phyloP scores from a whole-genome alignment of 2,113 vertebrate genomes.

The Dromaius novaehollandiae region DNA sequence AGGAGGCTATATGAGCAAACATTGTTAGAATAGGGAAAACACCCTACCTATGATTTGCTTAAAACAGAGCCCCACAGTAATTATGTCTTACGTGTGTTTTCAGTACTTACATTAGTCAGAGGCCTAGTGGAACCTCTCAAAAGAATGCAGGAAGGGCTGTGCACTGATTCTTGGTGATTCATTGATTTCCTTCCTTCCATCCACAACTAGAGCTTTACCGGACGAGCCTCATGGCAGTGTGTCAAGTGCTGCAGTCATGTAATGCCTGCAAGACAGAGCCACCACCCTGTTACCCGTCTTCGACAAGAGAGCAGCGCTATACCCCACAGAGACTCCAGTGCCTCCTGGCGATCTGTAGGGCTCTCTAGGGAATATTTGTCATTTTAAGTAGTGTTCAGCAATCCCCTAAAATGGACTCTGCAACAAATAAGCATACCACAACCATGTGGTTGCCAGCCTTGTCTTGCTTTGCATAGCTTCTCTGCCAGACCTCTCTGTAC shows the following conservation, averaged over 20 bases:
- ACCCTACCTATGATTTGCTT: not conserved
- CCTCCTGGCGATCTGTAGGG: fast-evolving
- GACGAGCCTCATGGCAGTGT: fast-evolving
- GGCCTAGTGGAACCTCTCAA: not conserved
- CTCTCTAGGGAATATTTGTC: not conserved
- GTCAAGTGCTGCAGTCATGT: fast-evolving
- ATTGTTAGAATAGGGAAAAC: not conserved
- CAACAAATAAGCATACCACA: not conserved
- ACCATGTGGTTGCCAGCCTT: not conserved
- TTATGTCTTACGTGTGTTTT: not conserved
- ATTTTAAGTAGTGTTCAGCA: not conserved
- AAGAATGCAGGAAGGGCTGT: slow-evolving; percentile 58
- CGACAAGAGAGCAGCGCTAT: not conserved
- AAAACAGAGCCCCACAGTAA: not conserved
- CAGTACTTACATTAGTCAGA: not conserved
- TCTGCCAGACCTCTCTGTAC: not conserved
- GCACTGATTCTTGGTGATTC: slow-evolving; percentile 26
- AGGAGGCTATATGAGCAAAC: not conserved
- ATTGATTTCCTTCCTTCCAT: slow-evolving; percentile 56
- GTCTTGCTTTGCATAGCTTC: not conserved
- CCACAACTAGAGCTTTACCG: not conserved
- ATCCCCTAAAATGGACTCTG: not conserved
- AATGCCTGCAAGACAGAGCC: not conserved
- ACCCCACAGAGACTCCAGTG: not conserved
- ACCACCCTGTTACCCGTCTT: fast-evolving